Percentiles rank a stretch among this genome's conserved stretches.
These are phyloP conservation scores for Zaprionus africanus DNA, from an alignment of 1,140 invertebrate genomes.

Conservation along the genomic window DNA sequence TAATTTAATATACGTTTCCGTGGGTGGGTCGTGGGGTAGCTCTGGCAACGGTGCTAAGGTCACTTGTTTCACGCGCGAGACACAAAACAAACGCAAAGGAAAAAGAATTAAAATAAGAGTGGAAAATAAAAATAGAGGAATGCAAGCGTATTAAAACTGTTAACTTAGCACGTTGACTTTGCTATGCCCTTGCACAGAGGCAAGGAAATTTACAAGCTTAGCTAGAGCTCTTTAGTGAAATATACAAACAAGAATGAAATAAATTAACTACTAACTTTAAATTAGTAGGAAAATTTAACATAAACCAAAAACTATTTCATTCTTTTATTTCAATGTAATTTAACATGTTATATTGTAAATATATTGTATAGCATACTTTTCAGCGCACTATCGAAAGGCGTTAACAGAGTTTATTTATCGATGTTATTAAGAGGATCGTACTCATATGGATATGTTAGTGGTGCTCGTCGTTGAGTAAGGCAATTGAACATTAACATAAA, in stretches of 20 bases:
- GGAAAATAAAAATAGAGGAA: not conserved
- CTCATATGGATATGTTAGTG: not conserved
- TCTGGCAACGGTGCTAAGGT: not conserved
- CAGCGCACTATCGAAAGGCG: not conserved
- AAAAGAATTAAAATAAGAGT: conserved; percentile 20
- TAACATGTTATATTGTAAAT: not conserved
- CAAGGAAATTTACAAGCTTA: not conserved
- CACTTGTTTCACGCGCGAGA: conserved; percentile 68
- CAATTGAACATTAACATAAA: no score
- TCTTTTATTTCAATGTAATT: no score
- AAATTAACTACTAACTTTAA: not conserved
- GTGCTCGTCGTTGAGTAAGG: not conserved
- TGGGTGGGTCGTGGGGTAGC: conserved; percentile 13
- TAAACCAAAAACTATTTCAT: no score
- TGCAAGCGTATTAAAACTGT: not conserved
- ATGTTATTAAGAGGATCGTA: not conserved
- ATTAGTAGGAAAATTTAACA: not conserved
- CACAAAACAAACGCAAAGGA: conserved; percentile 31
- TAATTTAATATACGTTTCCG: conserved; percentile 77
- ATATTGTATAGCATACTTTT: not conserved
- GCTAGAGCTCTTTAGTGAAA: not conserved
- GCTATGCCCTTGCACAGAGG: not conserved
- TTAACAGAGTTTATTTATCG: not conserved
- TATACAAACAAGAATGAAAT: not conserved
- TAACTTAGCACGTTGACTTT: not conserved